Evolutionary conservation across 2,888 invertebrate genomes (phyloP).

Genomic region (Fragum fragum): DNA sequence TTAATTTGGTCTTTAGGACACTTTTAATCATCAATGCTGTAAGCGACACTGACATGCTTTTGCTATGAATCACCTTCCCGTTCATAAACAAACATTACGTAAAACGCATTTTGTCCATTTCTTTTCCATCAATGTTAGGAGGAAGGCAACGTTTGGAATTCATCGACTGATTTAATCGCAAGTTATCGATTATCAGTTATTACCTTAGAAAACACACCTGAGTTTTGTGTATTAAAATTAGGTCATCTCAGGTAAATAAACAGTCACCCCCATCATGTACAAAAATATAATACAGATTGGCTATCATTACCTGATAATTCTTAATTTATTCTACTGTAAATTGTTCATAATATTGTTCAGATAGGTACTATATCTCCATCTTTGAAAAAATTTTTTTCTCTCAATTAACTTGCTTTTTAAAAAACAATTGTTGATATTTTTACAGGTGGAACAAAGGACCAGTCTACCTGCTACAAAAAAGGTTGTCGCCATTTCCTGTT

Average conservation of each 20-base stretch:
- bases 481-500: conserved; percentile 41
- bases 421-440: background rate
- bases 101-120: background rate
- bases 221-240: conserved; percentile 34
- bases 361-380: no score
- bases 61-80: conserved; percentile 3
- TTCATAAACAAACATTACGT: conserved; percentile 7
- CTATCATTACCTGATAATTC: background rate
- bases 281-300: background rate
- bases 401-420: no score
- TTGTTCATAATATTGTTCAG: no score
- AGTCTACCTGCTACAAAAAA: conserved; percentile 34
- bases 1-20: no score
- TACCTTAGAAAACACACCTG: background rate
- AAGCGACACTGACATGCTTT: conserved; percentile 15
- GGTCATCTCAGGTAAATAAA: conserved; percentile 54
- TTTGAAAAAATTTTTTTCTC: no score
- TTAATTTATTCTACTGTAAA: no score
- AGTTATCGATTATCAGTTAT: background rate
- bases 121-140: no score
- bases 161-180: no score
- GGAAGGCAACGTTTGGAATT: no score
- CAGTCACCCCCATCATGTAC: conserved; percentile 39
- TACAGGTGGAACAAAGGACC: conserved; percentile 3
- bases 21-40: background rate